Evolutionary conservation across 2,797 vertebrate genomes (phyloP), one percentile per base, ranked within the genome.

Genomic region (Echeneis naucrates): DNA sequence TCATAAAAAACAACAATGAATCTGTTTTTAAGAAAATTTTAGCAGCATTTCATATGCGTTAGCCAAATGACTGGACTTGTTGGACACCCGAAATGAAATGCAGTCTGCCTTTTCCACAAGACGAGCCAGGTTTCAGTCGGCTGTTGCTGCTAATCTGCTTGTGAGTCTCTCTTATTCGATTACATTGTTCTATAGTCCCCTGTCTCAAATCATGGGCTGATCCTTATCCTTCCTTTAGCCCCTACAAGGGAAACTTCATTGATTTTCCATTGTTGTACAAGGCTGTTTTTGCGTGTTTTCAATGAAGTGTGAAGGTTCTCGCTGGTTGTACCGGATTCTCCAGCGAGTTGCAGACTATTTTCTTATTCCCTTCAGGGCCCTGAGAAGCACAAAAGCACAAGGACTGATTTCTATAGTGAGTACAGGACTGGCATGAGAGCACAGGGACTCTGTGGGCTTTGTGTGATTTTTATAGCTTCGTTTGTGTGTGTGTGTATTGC

Each of bases 261-360:
- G 89, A 91, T 91, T 92, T 89, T 84, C 77, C 72, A 76, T 90
- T 90, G 89, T 86, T 78, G 85, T 82, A 82, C 80, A 67, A 78
- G 81, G 85, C 78, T 72, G 79, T 90, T 88, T 89, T 89, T 85
- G 69, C 77, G 66, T 78, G 81, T 85, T 87, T 85, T 68, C 83
- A 75, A 56, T 87, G 70, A 82, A 85, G 75, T 87, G 78, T 87
- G 80, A 88, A 89, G 83, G 72, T 76, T 80, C 75, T 77, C 17
- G 51, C 77, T 85, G 88, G 80, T 90, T 85, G 82, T 72, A 85
- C 71, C 83, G 58, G 78, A 82, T 87, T 87, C 84, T 88, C 84
- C 60, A 65, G 85, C 77, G 85, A 89, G 75, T 81, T 83, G 71
- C 63, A 63, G 77, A 82, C 79, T 81, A 77, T 85, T 85, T 85